Conservation (phyloP, 2,888 invertebrate genomes). For the Conomelus anceps region DNA sequence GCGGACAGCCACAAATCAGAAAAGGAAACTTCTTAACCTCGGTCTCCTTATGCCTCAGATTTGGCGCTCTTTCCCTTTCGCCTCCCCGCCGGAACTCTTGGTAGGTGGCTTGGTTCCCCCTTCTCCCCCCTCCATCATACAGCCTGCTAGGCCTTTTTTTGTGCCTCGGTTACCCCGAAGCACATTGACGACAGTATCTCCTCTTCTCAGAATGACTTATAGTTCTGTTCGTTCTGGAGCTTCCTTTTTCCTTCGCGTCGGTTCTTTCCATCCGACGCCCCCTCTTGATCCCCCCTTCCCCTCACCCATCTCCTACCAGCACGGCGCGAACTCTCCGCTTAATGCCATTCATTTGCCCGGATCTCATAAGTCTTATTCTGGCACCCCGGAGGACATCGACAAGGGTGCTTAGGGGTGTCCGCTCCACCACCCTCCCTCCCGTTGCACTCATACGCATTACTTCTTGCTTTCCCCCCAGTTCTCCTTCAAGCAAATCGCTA, state of each 20-base stretch:
- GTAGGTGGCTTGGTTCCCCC: not conserved
- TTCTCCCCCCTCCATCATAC: no score
- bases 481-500: constrained; percentile 1
- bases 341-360: constrained; percentile 13
- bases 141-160: not conserved
- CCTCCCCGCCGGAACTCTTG: not conserved
- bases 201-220: not conserved
- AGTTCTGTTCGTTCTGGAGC: not conserved
- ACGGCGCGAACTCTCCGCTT: not conserved
- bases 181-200: not conserved
- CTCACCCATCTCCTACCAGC: not conserved
- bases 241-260: not conserved
- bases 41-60: not conserved
- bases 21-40: not conserved
- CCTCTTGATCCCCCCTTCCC: not conserved
- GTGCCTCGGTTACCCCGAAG: not conserved
- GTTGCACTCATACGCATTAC: not conserved
- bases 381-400: not conserved
- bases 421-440: not conserved
- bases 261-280: not conserved
- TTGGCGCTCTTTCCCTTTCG: not conserved
- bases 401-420: not conserved
- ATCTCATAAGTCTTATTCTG: constrained; percentile 4
- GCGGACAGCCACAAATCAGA: not conserved
- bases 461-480: not conserved